A percentile compares a stretch with the other conserved stretches of the same genome.
These are phyloP conservation scores for Agraylea sexmaculata DNA, from an alignment of 1,140 invertebrate species.

Conservation along the genomic window DNA sequence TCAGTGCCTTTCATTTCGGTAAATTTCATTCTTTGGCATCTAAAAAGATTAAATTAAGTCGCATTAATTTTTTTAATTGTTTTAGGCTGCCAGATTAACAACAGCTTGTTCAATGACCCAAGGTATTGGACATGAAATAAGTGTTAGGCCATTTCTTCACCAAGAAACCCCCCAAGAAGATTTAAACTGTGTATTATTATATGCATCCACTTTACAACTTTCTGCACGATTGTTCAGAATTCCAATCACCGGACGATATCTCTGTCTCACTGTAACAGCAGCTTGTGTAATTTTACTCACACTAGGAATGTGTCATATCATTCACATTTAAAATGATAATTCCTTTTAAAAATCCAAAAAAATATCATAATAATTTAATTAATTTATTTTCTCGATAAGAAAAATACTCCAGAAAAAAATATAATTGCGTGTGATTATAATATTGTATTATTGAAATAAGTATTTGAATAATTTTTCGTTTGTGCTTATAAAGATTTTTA, in stretches of 20 bases:
- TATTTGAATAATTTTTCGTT: too few relatives aligned
- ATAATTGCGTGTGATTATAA: background rate
- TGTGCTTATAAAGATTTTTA: background rate
- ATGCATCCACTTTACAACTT: constrained; percentile 60
- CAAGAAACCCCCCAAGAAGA: constrained; percentile 60
- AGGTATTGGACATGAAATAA: constrained; percentile 61
- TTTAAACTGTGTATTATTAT: constrained; percentile 63
- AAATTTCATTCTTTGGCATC: constrained; percentile 13
- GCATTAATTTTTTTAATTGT: constrained; percentile 12
- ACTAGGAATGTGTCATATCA: constrained; percentile 52
- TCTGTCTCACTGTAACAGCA: constrained; percentile 51
- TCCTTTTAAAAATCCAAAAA: background rate
- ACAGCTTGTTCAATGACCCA: constrained; percentile 56
- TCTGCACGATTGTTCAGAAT: constrained; percentile 58
- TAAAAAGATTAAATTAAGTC: too few relatives aligned
- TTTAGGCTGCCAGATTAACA: constrained; percentile 64
- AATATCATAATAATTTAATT: background rate
- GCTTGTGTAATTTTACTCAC: constrained; percentile 46
- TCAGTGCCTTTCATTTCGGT: constrained; percentile 59
- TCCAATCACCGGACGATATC: constrained; percentile 54
- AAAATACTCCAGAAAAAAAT: background rate
- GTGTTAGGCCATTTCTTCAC: constrained; percentile 65
- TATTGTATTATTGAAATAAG: background rate
- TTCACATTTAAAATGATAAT: constrained; percentile 23
- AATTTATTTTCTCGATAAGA: background rate